These are phyloP conservation scores for Luperina testacea DNA, from an alignment of 2,888 invertebrate genomes.

Conservation along the genomic window DNA sequence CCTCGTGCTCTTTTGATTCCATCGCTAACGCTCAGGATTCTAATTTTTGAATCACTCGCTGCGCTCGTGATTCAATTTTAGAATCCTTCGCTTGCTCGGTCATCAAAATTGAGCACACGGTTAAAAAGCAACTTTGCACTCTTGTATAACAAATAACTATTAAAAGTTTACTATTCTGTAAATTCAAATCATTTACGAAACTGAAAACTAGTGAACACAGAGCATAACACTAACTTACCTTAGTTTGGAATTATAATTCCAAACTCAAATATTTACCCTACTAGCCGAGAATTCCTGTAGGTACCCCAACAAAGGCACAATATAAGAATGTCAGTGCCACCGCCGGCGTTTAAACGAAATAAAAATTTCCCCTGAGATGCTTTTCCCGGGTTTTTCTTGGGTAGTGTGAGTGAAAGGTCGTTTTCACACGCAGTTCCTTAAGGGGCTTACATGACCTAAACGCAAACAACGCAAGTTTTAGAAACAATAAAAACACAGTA, in stretches of 20 bases:
- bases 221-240: slow-evolving; percentile 24
- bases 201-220: neutral
- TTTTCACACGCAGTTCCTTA: slow-evolving; percentile 15
- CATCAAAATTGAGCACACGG: too few species aligned
- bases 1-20: too few species aligned
- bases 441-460: too few species aligned
- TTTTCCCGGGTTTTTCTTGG: slow-evolving; percentile 51
- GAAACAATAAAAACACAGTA: too few species aligned
- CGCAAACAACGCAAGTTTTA: too few species aligned
- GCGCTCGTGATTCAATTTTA: too few species aligned
- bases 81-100: too few species aligned
- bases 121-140: too few species aligned
- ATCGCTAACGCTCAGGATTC: too few species aligned
- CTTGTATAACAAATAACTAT: too few species aligned
- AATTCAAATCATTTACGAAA: neutral
- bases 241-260: slow-evolving; percentile 38
- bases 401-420: slow-evolving; percentile 14
- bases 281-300: slow-evolving; percentile 30
- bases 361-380: slow-evolving; percentile 66
- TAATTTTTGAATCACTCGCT: too few species aligned
- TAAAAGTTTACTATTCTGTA: neutral
- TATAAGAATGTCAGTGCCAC: slow-evolving; percentile 57
- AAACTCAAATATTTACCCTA: slow-evolving; percentile 49
- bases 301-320: slow-evolving; percentile 55
- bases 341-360: slow-evolving; percentile 66